Base-by-base conservation (phyloP, 2,113 vertebrate genomes). In the Mesoclemmys tuberculata region DNA sequence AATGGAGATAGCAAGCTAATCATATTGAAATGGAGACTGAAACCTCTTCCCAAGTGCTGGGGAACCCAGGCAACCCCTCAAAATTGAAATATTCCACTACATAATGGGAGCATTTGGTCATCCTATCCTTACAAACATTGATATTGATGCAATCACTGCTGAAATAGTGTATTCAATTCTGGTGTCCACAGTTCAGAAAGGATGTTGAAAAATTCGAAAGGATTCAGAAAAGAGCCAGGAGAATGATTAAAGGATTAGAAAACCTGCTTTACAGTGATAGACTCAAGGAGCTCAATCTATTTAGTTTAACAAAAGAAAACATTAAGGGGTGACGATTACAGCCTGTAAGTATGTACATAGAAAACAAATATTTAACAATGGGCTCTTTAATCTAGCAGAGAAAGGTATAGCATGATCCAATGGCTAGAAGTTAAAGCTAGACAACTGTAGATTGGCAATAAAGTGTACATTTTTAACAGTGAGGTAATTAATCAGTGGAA, bases 41-140 rank as follows among this genome's bases (percentile, higher is more conserved):
- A 3, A 52, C 49, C 12, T 0, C 55, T 3, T 1, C n/a, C 21
- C 1, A 2, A 4, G 18, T 48, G 2, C 38, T 2, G 8, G 27
- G 38, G 6, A 54, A 2, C 12, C 52, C 2, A 1, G 5, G 5
- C 41, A 1, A 48, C 24, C 41, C 0, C 81, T 26, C n/a, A 8
- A 11, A 41, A 0, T 27, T 58, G 3, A 5, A 46, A 10, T 12
- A 64, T 64, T 64, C 31, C 16, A 64, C 31, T 19, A 64, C 35
- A 8, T 64, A 3, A 1, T 0, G 10, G 79, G 2, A n/a, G 21
- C 2, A 0, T 11, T 0, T 71, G 77, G 3, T 49, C 22, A 3
- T n/a, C 16, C 31, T 64, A 64, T 31, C 31, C 13, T n/a, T 64
- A n/a, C 16, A 8, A 64, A 64, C 35, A 19, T 35, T 64, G n/a